Evolutionary conservation across 1,140 invertebrate species (phyloP).

Genomic region (Lordiphosa mommai): DNA sequence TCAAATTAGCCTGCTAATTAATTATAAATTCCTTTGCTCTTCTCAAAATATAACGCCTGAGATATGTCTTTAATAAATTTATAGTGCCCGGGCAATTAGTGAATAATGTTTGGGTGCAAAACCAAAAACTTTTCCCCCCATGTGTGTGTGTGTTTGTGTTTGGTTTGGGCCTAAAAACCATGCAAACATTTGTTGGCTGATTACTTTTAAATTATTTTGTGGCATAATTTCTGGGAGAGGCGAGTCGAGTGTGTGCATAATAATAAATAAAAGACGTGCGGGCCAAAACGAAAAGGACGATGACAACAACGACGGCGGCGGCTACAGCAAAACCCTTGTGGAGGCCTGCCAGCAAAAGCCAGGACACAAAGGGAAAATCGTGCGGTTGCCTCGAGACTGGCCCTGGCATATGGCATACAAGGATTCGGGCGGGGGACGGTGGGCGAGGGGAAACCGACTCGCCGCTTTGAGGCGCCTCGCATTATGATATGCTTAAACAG

Average conservation of each 20-base stretch:
- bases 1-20: conserved; percentile 68
- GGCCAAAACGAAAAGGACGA: conserved; percentile 27
- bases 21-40: conserved; percentile 58
- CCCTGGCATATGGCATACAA: conserved; percentile 9
- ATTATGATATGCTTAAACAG: conserved; percentile 78
- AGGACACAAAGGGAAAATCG: conserved; percentile 18
- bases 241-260: conserved; percentile 54
- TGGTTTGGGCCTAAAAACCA: conserved; percentile 41
- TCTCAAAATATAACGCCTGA: conserved; percentile 3
- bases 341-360: conserved; percentile 9
- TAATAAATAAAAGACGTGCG: conserved; percentile 63
- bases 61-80: conserved; percentile 68
- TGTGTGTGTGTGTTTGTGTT: conserved; percentile 19
- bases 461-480: conserved; percentile 55
- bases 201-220: conserved; percentile 80
- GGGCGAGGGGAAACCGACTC: background rate
- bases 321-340: conserved; percentile 21
- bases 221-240: conserved; percentile 62
- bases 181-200: conserved; percentile 77
- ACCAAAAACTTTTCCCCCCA: conserved; percentile 31
- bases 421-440: too few relatives aligned
- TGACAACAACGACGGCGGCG: conserved; percentile 12
- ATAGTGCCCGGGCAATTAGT: conserved; percentile 68
- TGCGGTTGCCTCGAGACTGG: conserved; percentile 20
- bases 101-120: conserved; percentile 6